Percentiles rank a stretch among this genome's conserved stretches.
These are phyloP conservation scores for Phlogophora meticulosa DNA, from an alignment of 2,888 invertebrate genomes.

Conservation along the genomic window DNA sequence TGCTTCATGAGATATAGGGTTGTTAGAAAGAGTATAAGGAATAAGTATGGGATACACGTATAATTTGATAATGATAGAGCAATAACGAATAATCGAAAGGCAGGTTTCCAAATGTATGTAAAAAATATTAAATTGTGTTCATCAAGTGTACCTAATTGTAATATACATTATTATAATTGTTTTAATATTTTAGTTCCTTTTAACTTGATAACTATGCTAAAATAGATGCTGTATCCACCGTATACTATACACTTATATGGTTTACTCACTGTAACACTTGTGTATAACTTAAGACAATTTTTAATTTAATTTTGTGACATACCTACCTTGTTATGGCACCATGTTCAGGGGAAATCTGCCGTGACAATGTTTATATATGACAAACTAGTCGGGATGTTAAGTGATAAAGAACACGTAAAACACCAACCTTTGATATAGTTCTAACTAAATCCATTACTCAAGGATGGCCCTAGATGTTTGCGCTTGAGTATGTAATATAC, in stretches of 20 bases:
- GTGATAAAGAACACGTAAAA: constrained; percentile 75
- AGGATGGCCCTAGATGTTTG: constrained; percentile 86
- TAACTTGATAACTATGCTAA: constrained; percentile 68
- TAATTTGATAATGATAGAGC: constrained; percentile 82
- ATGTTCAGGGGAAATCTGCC: constrained; percentile 76
- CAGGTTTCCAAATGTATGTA: constrained; percentile 83
- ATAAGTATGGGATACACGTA: constrained; percentile 86
- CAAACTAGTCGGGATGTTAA: constrained; percentile 74
- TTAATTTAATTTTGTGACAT: constrained; percentile 61
- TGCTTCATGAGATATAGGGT: constrained; percentile 90
- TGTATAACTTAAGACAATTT: constrained; percentile 64
- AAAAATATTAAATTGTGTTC: constrained; percentile 75
- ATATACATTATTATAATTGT: constrained; percentile 73
- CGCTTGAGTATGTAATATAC: constrained; percentile 81
- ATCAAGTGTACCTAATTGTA: constrained; percentile 78
- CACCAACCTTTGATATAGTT: constrained; percentile 82
- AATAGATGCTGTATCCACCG: constrained; percentile 68
- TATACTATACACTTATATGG: constrained; percentile 64
- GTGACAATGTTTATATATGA: constrained; percentile 69
- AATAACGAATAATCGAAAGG: constrained; percentile 78
- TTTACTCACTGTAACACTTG: constrained; percentile 63
- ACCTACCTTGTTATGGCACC: constrained; percentile 57
- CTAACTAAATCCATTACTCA: constrained; percentile 79
- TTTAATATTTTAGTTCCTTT: constrained; percentile 73
- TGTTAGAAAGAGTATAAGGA: constrained; percentile 86